These are phyloP conservation scores for Apodemia hepburni DNA, from an alignment of 2,888 invertebrate genomes.

Conservation along the genomic window DNA sequence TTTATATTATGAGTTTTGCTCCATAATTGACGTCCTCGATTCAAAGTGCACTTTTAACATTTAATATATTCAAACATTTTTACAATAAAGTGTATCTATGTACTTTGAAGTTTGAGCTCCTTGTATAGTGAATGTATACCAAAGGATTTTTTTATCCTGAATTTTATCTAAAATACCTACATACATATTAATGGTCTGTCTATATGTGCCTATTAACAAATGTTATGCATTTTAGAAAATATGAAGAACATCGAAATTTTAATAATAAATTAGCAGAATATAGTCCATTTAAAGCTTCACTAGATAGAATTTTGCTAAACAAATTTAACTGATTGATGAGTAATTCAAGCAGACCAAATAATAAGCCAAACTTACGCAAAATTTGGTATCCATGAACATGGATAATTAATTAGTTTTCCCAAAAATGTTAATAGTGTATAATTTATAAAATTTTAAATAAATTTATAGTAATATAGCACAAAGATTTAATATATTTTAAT, in stretches of 20 bases:
- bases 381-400: constrained; percentile 53
- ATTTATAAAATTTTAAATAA: constrained; percentile 65
- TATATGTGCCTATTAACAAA: constrained; percentile 50
- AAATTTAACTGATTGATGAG: constrained; percentile 14
- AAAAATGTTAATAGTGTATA: constrained; percentile 63
- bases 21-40: constrained; percentile 9
- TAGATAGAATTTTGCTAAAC: constrained; percentile 14
- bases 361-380: constrained; percentile 61
- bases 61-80: background rate
- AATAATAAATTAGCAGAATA: constrained; percentile 48
- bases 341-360: constrained; percentile 65
- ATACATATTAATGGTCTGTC: constrained; percentile 37
- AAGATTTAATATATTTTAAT: constrained; percentile 81
- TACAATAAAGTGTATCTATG: constrained; percentile 8
- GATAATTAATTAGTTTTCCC: constrained; percentile 41
- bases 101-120: constrained; percentile 3
- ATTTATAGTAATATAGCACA: constrained; percentile 80
- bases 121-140: background rate
- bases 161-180: constrained; percentile 8
- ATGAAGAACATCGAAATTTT: constrained; percentile 62
- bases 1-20: constrained; percentile 9
- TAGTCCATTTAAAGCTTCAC: constrained; percentile 28
- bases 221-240: constrained; percentile 45
- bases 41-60: constrained; percentile 13
- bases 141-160: constrained; percentile 7